Percentiles rank a stretch among this genome's conserved stretches.
Conservation (phyloP, 2,113 vertebrate species). For the Hippocampus barbouri region DNA sequence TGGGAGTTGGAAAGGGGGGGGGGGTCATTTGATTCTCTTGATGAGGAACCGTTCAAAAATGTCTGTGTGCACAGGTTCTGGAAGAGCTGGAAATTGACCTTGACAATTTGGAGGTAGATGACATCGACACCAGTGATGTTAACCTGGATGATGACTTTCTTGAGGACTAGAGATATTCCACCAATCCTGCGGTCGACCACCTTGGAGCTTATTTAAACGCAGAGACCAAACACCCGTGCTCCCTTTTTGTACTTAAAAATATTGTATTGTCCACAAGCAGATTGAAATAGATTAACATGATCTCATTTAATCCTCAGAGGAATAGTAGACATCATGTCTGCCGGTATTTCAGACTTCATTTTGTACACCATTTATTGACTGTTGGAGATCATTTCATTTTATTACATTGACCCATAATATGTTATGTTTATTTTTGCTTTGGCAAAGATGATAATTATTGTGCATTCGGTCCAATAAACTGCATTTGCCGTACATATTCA, state of each 20-base stretch:
- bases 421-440: slow-evolving; percentile 43
- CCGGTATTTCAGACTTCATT: slow-evolving; percentile 32
- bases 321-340: slow-evolving; percentile 20
- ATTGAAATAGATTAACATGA: slow-evolving; percentile 25
- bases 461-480: slow-evolving; percentile 60
- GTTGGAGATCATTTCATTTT: slow-evolving; percentile 24
- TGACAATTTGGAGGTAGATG: slow-evolving; percentile 94
- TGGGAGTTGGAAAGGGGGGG: too few species aligned
- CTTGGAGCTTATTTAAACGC: slow-evolving; percentile 59
- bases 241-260: slow-evolving; percentile 53
- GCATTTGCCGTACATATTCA: slow-evolving; percentile 59
- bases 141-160: slow-evolving; percentile 95
- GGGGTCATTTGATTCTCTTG: background rate
- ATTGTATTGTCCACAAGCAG: slow-evolving; percentile 40
- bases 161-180: slow-evolving; percentile 49
- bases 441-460: slow-evolving; percentile 35
- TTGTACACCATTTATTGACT: slow-evolving; percentile 46
- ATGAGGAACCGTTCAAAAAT: background rate
- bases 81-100: slow-evolving; percentile 91
- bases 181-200: slow-evolving; percentile 9
- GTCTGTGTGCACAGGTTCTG: slow-evolving; percentile 68
- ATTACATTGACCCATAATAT: slow-evolving; percentile 27
- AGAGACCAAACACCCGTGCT: slow-evolving; percentile 61
- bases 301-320: slow-evolving; percentile 29
- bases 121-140: slow-evolving; percentile 94